Percentiles rank a stretch among this genome's conserved stretches.
Conservation (phyloP, 1,140 invertebrate species). For the Cyclina sinensis region DNA sequence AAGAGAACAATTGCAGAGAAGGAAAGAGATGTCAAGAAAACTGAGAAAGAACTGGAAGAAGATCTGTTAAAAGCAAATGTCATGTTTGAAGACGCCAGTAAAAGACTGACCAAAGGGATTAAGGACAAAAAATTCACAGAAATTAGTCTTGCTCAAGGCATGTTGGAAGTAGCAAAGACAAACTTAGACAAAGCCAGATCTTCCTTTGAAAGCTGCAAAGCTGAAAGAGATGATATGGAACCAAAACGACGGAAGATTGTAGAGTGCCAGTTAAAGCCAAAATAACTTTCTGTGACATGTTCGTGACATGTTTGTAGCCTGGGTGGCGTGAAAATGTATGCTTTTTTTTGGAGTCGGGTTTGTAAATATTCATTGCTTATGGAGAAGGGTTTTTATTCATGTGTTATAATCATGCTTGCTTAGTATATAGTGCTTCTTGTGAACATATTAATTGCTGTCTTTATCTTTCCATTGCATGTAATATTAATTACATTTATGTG, state of each 20-base stretch:
- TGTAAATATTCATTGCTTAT: too few species aligned
- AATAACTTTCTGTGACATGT: too few species aligned
- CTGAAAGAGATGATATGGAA: conserved; percentile 35
- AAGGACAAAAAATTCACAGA: conserved; percentile 30
- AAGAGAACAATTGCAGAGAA: conserved; percentile 26
- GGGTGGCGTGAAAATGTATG: too few species aligned
- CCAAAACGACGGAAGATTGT: not conserved
- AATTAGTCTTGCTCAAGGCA: conserved; percentile 11
- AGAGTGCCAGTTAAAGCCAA: too few species aligned
- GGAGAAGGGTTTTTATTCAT: too few species aligned
- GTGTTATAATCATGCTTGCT: too few species aligned
- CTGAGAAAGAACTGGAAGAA: conserved; percentile 5
- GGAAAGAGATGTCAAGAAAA: conserved; percentile 22
- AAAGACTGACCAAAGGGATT: conserved; percentile 2
- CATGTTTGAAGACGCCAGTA: conserved; percentile 23
- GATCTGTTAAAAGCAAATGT: conserved; percentile 22
- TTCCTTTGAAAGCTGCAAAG: conserved; percentile 30
- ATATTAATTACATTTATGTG: too few species aligned
- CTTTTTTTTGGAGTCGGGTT: too few species aligned
- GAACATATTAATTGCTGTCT: too few species aligned
- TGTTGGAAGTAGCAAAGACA: conserved; percentile 48
- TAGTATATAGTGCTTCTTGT: too few species aligned
- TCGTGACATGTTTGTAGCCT: too few species aligned
- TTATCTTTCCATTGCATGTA: too few species aligned
- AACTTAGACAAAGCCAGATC: conserved; percentile 10